Conservation (phyloP, 2,888 invertebrate species). For the Hyposoter dolosus region DNA sequence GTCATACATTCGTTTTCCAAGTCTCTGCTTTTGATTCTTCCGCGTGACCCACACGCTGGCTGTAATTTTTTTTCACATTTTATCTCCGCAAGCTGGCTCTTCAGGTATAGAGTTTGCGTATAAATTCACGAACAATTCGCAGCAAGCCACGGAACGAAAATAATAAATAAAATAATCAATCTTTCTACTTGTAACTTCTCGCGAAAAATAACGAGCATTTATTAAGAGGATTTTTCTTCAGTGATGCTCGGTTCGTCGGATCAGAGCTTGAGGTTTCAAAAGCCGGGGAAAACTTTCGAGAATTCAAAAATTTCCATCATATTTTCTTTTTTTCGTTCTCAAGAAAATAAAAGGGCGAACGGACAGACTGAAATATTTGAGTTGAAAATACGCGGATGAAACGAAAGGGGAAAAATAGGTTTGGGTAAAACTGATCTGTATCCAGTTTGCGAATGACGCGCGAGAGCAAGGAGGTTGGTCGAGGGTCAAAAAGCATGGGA, state of each 20-base stretch:
- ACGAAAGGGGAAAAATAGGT: constrained; percentile 33
- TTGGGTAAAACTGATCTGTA: constrained; percentile 5
- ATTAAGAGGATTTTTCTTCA: not conserved
- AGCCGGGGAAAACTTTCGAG: not conserved
- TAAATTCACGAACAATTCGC: constrained; percentile 1
- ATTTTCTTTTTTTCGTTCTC: not conserved
- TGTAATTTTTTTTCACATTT: constrained; percentile 50
- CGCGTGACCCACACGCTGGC: not conserved
- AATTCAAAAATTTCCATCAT: not conserved
- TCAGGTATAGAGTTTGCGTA: not conserved
- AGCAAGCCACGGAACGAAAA: not conserved
- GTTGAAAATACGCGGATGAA: not conserved
- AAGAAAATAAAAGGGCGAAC: not conserved
- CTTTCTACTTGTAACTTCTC: not conserved
- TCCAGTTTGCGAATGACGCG: constrained; percentile 43
- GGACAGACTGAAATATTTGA: constrained; percentile 11
- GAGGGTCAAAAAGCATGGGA: constrained; percentile 51
- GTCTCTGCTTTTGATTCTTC: constrained; percentile 11
- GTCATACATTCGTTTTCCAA: constrained; percentile 27
- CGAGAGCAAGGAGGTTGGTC: constrained; percentile 30
- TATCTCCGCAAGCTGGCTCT: constrained; percentile 1
- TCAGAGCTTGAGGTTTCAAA: not conserved
- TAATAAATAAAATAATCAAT: not conserved
- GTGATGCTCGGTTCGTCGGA: not conserved
- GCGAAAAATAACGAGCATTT: not conserved